These are phyloP conservation scores for Plusia festucae DNA, from an alignment of 2,888 invertebrate species.

Conservation along the genomic window DNA sequence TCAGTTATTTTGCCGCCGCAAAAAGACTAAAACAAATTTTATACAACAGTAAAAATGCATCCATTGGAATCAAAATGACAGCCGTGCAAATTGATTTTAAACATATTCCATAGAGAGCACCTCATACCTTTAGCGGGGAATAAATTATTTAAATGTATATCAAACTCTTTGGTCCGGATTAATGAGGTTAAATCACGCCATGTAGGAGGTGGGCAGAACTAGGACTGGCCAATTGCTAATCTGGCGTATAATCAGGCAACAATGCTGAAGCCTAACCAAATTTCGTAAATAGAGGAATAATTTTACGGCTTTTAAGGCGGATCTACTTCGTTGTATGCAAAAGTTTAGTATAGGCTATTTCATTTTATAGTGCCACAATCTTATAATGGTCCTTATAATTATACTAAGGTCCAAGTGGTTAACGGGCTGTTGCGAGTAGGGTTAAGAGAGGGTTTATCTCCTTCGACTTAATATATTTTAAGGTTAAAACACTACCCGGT, in stretches of 20 bases:
- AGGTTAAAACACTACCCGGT: too few species aligned
- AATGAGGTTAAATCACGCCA: conserved; percentile 51
- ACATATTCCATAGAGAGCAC: conserved; percentile 22
- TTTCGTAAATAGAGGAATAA: conserved; percentile 7
- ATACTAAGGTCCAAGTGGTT: too few species aligned
- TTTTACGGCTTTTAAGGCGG: background rate
- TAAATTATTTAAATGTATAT: conserved; percentile 35
- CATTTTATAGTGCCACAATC: too few species aligned
- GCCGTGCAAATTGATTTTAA: conserved; percentile 39
- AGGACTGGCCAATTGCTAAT: conserved; percentile 35
- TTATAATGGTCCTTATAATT: too few species aligned
- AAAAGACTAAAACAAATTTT: conserved; percentile 45
- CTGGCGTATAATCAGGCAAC: conserved; percentile 18
- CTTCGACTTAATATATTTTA: too few species aligned
- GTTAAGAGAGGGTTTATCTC: too few species aligned
- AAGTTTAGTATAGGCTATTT: background rate
- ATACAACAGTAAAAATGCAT: conserved; percentile 43
- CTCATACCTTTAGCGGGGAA: conserved; percentile 32
- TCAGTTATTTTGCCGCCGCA: conserved; percentile 29
- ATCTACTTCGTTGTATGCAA: background rate
- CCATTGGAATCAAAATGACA: conserved; percentile 29
- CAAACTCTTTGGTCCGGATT: conserved; percentile 34
- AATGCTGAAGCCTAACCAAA: conserved; percentile 29
- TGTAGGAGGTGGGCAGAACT: conserved; percentile 26
- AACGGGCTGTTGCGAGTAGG: too few species aligned